These are phyloP conservation scores for Caerostris extrusa DNA, from an alignment of 1,140 invertebrate species.

Conservation along the genomic window DNA sequence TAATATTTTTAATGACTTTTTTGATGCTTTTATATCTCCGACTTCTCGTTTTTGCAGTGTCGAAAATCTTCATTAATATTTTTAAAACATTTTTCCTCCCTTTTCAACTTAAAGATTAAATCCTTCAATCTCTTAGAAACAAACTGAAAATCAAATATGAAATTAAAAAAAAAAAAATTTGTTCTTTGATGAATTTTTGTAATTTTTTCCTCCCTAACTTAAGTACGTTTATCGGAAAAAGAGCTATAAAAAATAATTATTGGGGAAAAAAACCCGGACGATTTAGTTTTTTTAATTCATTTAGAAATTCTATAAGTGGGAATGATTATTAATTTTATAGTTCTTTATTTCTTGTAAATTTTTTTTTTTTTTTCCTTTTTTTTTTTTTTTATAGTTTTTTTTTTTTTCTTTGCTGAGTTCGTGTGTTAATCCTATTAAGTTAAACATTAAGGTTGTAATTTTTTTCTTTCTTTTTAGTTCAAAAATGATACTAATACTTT, in stretches of 20 bases:
- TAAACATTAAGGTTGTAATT: not conserved
- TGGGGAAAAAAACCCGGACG: too few relatives aligned
- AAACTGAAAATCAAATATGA: not conserved
- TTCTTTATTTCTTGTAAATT: too few relatives aligned
- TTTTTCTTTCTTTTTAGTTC: not conserved
- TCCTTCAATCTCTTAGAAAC: not conserved
- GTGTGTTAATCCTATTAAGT: slow-evolving; percentile 10
- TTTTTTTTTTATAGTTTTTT: not conserved
- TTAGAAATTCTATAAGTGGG: slow-evolving; percentile 5
- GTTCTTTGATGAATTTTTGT: not conserved
- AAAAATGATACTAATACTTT: not conserved
- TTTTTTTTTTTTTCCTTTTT: too few relatives aligned
- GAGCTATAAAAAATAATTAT: slow-evolving; percentile 27
- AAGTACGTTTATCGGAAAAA: not conserved
- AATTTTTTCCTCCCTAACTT: not conserved
- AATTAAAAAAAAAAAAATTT: not conserved
- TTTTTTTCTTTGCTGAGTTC: not conserved
- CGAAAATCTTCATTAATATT: not conserved
- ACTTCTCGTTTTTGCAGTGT: not conserved
- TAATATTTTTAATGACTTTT: slow-evolving; percentile 21
- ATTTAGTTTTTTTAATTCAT: slow-evolving; percentile 39
- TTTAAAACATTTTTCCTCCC: not conserved
- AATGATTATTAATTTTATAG: slow-evolving; percentile 36
- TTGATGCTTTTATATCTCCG: not conserved
- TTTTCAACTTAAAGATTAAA: not conserved